Evolutionary conservation across 23 tunicate genomes (phyloP), one percentile per base, ranked within the genome.

Genomic region (Trididemnum clinides): DNA sequence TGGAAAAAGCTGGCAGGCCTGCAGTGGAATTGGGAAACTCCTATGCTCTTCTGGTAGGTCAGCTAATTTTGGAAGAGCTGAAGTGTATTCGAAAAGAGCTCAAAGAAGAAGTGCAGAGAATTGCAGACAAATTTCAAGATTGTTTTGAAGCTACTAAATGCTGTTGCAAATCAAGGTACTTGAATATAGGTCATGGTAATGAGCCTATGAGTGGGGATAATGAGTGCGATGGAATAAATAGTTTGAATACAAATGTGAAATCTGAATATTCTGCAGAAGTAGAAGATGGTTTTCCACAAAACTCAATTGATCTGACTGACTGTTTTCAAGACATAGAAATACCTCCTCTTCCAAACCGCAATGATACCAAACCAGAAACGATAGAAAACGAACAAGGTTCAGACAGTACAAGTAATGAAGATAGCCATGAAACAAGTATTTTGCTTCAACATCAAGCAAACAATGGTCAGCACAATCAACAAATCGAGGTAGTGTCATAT

Each of bases 111-210:
- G 30, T 73, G 29, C 28, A 28, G 5, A 36, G 57, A 38, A 37
- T 73, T 18, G 57, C 57, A 19, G 80, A 73, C 57, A 73, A 73
- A 38, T 73, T 73, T 73, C 80, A 73, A 73, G 80, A 73, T 37
- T 73, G 20, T 73, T 6, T 73, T 73, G 80, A 37, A 37, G 75
- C 75, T 4, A 31, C 10, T 10, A 66, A 66, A 66, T 44, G 10
- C 15, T 7, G 54, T 44, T 7, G 15, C 54, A 44, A 7, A 15
- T 15, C 54, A 7, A 44, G 54, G 12, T 7, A 44, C n/a, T 15
- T 7, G 15, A 59, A 29, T 66, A 5, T 28, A 6, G 31, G 22
- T 37, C 4, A 20, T 10, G 37, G 31, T 5, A 6, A 66, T 20
- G 7, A 4, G 3, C 37, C 37, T 4, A 6, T 28, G 6, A 2